Evolutionary conservation across 2,113 vertebrate species (phyloP).

Genomic region (Heterotis niloticus): DNA sequence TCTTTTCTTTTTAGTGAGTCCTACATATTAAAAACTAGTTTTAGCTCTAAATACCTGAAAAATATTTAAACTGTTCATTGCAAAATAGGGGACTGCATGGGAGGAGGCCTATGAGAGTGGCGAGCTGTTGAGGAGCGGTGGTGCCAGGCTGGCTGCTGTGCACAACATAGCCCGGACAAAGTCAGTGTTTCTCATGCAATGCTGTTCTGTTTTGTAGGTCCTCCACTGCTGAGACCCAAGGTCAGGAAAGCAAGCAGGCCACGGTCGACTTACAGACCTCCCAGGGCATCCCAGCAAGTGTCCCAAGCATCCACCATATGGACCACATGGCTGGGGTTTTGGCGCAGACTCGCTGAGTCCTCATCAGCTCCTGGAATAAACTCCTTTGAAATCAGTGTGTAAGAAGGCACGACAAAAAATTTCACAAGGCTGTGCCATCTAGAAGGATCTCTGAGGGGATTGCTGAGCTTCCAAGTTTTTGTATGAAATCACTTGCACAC

Average conservation of each 20-base stretch:
- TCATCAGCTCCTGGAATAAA: constrained; percentile 12
- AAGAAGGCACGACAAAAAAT: neutral
- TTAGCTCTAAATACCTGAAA: no score
- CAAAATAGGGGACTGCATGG: neutral
- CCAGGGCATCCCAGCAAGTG: constrained; percentile 22
- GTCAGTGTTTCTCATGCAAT: constrained; percentile 3
- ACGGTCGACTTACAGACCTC: neutral
- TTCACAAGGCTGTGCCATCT: neutral
- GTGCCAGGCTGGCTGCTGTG: neutral
- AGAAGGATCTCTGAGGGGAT: neutral
- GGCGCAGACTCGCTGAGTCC: constrained; percentile 11
- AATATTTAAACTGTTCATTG: no score
- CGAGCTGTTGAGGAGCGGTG: neutral
- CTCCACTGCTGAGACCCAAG: constrained; percentile 19
- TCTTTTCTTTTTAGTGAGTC: neutral
- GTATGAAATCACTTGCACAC: neutral
- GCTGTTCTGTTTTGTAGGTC: constrained; percentile 32
- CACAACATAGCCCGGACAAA: neutral
- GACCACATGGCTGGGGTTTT: constrained; percentile 18
- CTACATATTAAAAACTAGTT: neutral
- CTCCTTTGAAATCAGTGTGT: neutral
- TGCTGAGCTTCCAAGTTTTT: neutral
- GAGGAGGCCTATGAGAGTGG: neutral
- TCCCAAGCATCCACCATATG: constrained; percentile 24
- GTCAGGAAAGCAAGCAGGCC: constrained; percentile 29